A percentile compares a stretch with the other conserved stretches of the same genome.
Conservation (phyloP, 2,888 invertebrate genomes). For the Flexamia atlantica region DNA sequence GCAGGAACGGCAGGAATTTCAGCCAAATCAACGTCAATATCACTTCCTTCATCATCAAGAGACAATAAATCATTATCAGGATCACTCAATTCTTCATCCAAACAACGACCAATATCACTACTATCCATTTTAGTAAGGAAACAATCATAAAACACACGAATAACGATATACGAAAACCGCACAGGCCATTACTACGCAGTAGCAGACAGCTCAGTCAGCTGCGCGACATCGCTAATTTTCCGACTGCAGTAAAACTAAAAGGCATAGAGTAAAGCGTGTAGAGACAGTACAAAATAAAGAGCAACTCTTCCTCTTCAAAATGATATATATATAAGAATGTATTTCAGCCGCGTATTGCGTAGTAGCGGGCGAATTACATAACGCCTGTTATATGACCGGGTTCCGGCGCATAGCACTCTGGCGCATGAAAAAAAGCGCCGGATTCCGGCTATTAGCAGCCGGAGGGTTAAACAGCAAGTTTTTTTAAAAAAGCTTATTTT, state of each 20-base stretch:
- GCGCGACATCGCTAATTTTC: neutral
- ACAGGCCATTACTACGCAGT: neutral
- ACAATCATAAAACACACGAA: neutral
- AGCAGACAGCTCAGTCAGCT: constrained; percentile 61
- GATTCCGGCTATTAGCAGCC: neutral
- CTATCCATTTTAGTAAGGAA: neutral
- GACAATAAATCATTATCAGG: neutral
- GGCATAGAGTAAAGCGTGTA: neutral
- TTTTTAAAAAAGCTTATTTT: no score
- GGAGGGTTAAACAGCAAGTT: neutral
- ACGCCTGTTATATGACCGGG: neutral
- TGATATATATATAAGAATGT: neutral
- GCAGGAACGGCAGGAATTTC: no score
- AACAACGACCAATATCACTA: neutral
- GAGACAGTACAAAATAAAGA: neutral
- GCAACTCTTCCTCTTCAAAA: neutral
- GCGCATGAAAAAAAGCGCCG: neutral
- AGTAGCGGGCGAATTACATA: neutral
- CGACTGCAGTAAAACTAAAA: neutral
- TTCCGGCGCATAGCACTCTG: neutral
- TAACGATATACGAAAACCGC: neutral
- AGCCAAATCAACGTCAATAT: no score
- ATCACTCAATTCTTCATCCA: neutral
- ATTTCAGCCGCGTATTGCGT: neutral
- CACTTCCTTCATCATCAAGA: neutral